phyloP scores from a whole-genome alignment of 2,797 vertebrate species.

The Cryptoblepharus egeriae region DNA sequence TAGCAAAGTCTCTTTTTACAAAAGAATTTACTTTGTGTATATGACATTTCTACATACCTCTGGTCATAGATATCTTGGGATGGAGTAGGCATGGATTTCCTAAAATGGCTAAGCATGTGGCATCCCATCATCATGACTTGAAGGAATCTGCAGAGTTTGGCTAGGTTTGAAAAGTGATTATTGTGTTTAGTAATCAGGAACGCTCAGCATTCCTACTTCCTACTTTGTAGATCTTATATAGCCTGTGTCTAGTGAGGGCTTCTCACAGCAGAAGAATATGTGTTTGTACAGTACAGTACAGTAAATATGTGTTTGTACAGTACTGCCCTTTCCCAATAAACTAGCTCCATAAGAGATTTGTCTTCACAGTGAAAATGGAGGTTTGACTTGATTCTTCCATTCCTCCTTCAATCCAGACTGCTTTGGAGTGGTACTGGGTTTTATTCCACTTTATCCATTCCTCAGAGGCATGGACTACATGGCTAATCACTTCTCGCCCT shows the following conservation, averaged over 20 bases:
- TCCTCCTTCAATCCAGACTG: background rate
- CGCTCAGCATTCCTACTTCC: no score
- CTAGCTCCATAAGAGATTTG: background rate
- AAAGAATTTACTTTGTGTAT: background rate
- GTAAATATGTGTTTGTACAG: no score
- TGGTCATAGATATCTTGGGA: background rate
- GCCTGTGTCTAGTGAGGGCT: no score
- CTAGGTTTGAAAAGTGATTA: no score
- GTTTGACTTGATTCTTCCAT: no score
- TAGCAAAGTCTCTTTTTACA: background rate
- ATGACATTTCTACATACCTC: background rate
- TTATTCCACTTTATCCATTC: background rate
- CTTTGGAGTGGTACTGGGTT: background rate
- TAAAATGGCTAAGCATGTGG: no score
- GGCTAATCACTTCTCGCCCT: background rate
- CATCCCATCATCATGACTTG: background rate
- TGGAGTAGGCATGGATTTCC: background rate
- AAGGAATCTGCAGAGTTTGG: background rate
- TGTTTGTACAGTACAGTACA: no score
- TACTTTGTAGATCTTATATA: no score
- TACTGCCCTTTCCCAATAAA: no score
- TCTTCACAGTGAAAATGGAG: background rate
- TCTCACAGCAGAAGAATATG: no score
- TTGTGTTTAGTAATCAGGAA: no score
- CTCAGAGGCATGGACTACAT: background rate